phyloP scores from a whole-genome alignment of 2,888 invertebrate species.

The Nomada flava region DNA sequence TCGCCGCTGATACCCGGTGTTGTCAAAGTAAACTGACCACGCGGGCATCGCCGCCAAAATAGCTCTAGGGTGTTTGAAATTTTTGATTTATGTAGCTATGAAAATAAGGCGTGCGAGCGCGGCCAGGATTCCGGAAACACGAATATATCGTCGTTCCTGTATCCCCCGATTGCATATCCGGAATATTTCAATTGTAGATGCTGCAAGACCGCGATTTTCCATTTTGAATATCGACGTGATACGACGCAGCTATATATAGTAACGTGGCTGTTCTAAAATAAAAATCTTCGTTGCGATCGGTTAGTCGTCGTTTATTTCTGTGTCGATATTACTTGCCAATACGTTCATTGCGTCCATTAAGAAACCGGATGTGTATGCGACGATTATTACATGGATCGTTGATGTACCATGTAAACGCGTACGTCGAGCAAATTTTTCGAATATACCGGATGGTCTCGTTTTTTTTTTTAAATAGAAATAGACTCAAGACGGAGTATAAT shows the following conservation, averaged over 20 bases:
- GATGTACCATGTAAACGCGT: neutral
- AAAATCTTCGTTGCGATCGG: slow-evolving; percentile 6
- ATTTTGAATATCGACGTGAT: neutral
- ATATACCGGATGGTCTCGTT: neutral
- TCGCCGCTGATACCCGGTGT: neutral
- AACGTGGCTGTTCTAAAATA: slow-evolving; percentile 11
- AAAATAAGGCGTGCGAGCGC: slow-evolving; percentile 17
- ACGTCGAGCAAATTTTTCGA: neutral
- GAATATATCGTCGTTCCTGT: slow-evolving; percentile 16
- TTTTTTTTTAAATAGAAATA: too few relatives aligned
- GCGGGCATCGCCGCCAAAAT: slow-evolving; percentile 11
- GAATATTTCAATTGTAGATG: neutral
- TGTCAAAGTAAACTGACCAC: slow-evolving; percentile 20
- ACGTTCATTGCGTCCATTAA: slow-evolving; percentile 44
- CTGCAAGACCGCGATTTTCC: neutral
- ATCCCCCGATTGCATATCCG: neutral
- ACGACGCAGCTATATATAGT: neutral
- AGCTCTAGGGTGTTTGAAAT: slow-evolving; percentile 29
- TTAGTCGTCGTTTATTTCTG: slow-evolving; percentile 31
- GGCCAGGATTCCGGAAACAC: slow-evolving; percentile 12
- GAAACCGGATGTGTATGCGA: slow-evolving; percentile 42
- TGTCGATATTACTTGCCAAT: slow-evolving; percentile 40
- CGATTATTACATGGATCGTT: slow-evolving; percentile 1
- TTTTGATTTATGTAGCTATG: slow-evolving; percentile 33
- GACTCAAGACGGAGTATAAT: too few relatives aligned